phyloP scores from a whole-genome alignment of 2,888 invertebrate genomes.

The Euproctis similis region DNA sequence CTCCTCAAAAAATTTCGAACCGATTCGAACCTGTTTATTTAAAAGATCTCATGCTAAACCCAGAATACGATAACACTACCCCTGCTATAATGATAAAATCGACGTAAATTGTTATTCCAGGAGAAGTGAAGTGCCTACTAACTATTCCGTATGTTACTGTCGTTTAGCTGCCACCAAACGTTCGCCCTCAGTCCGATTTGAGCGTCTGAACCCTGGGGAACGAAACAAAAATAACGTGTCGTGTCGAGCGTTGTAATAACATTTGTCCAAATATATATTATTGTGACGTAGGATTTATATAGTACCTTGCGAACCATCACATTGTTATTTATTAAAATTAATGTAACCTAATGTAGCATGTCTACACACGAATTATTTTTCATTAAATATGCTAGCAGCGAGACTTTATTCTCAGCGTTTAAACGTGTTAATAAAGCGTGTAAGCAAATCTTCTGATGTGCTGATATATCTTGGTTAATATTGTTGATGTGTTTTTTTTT shows the following conservation, averaged over 20 bases:
- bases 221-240: slow-evolving; percentile 69
- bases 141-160: no score
- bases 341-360: slow-evolving; percentile 54
- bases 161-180: no score
- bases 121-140: no score
- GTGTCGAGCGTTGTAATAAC: slow-evolving; percentile 70
- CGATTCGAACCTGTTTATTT: no score
- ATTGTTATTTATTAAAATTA: slow-evolving; percentile 68
- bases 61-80: no score
- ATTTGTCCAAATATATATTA: slow-evolving; percentile 73
- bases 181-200: slow-evolving; percentile 33
- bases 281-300: slow-evolving; percentile 70
- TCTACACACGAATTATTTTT: slow-evolving; percentile 60
- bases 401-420: slow-evolving; percentile 33
- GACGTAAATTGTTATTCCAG: no score
- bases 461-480: slow-evolving; percentile 33
- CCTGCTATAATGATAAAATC: no score
- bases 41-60: no score
- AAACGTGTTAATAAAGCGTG: slow-evolving; percentile 41
- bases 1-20: no score
- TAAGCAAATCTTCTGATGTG: slow-evolving; percentile 48
- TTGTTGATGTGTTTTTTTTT: no score
- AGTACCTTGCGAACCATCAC: slow-evolving; percentile 62
- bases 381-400: slow-evolving; percentile 46
- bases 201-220: slow-evolving; percentile 44